A percentile compares a stretch with the other conserved stretches of the same genome.
phyloP scores from a whole-genome alignment of 2,888 invertebrate species.

The Serrognathus titanus region DNA sequence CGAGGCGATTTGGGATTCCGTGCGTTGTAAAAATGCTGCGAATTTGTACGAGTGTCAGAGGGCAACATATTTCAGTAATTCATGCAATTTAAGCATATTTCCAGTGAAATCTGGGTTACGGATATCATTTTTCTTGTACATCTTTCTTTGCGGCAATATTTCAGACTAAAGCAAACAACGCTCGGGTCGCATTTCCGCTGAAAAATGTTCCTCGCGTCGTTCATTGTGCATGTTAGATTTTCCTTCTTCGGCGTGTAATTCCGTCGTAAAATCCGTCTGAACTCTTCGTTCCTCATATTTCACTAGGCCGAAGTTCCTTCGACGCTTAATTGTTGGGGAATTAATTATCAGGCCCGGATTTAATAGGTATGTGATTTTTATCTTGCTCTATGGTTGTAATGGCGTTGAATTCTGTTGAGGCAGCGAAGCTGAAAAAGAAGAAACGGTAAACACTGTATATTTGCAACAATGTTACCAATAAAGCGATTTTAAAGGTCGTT shows the following conservation, averaged over 20 bases:
- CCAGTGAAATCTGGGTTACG: slow-evolving; percentile 38
- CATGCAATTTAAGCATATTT: slow-evolving; percentile 37
- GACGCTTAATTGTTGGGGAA: neutral
- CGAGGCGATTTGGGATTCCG: no score
- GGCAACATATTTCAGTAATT: slow-evolving; percentile 23
- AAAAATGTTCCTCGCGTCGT: slow-evolving; percentile 43
- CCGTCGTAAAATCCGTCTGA: slow-evolving; percentile 27
- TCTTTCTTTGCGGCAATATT: slow-evolving; percentile 44
- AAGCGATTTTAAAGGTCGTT: slow-evolving; percentile 14
- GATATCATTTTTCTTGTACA: slow-evolving; percentile 41
- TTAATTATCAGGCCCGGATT: neutral
- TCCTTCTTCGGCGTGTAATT: slow-evolving; percentile 30
- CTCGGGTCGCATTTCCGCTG: slow-evolving; percentile 42
- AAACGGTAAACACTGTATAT: slow-evolving; percentile 7
- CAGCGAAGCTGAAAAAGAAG: neutral
- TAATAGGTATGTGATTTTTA: neutral
- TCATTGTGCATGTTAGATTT: slow-evolving; percentile 39
- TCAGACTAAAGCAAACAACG: slow-evolving; percentile 45
- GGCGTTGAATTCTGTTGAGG: neutral
- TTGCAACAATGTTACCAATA: slow-evolving; percentile 24
- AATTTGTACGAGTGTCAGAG: slow-evolving; percentile 1
- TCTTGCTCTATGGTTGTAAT: neutral
- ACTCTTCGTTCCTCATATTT: neutral
- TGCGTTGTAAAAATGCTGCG: no score
- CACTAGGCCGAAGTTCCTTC: neutral